phyloP scores from a whole-genome alignment of 2,888 invertebrate genomes.

The Deilephila porcellus region DNA sequence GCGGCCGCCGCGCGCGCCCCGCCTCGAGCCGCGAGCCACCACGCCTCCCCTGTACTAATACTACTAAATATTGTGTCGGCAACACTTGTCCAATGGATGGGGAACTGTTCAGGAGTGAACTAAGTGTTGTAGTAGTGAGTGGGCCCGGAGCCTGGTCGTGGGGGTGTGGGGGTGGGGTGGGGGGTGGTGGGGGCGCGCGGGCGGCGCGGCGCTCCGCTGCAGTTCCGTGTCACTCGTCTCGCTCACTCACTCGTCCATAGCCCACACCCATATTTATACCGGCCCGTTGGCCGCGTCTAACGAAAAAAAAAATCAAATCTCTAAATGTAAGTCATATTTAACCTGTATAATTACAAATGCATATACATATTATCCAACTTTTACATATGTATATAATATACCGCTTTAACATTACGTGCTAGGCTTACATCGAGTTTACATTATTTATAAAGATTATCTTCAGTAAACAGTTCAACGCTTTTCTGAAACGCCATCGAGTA shows the following conservation, averaged over 20 bases:
- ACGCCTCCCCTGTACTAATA: background rate
- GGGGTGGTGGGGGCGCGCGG: background rate
- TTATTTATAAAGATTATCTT: constrained; percentile 47
- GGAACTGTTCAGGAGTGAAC: background rate
- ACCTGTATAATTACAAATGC: constrained; percentile 83
- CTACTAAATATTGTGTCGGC: background rate
- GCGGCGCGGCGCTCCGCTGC: constrained; percentile 36
- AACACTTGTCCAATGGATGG: background rate
- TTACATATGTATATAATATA: constrained; percentile 76
- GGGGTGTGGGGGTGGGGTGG: background rate
- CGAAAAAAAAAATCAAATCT: constrained; percentile 74
- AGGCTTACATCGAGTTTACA: constrained; percentile 53
- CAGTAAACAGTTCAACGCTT: constrained; percentile 40
- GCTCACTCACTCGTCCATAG: constrained; percentile 31
- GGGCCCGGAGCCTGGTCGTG: background rate
- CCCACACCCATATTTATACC: constrained; percentile 51
- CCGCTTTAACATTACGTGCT: constrained; percentile 36
- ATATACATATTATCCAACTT: constrained; percentile 79
- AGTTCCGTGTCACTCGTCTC: constrained; percentile 30
- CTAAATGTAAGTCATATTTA: constrained; percentile 75
- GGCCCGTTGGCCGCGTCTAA: constrained; percentile 56
- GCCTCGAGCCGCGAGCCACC: constrained; percentile 38
- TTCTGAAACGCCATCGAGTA: constrained; percentile 32
- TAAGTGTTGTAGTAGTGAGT: too few relatives aligned
- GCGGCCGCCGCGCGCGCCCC: constrained; percentile 56